Conservation (phyloP, 92 coral and sea anemone genomes). For the Actinostola sp. region DNA sequence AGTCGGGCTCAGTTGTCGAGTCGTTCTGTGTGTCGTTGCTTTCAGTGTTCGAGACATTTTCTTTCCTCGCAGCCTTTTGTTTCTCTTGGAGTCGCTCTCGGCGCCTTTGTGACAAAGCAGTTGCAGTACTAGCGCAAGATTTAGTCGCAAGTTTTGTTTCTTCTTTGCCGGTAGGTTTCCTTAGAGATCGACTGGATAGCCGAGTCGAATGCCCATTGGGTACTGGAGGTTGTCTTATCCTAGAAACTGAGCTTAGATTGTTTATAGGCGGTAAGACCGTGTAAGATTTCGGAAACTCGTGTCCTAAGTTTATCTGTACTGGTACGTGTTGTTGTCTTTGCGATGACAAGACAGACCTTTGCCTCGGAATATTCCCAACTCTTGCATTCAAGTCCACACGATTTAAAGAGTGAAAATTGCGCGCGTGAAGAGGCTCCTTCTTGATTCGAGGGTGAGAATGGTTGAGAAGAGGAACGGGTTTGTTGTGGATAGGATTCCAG, state of each 20-base stretch:
- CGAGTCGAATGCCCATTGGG: background rate
- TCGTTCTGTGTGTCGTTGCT: background rate
- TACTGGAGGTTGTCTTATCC: background rate
- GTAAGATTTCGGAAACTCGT: conserved; percentile 74
- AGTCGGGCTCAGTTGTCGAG: background rate
- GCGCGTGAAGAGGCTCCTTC: conserved; percentile 36
- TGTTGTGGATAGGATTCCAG: conserved; percentile 25
- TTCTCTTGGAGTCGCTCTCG: conserved; percentile 23
- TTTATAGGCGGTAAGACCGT: conserved; percentile 82
- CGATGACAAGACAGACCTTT: conserved; percentile 22
- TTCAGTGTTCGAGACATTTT: background rate
- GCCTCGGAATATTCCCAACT: conserved; percentile 5
- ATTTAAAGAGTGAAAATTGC: conserved; percentile 32
- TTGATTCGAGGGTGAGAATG: conserved; percentile 31
- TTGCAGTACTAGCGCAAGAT: conserved; percentile 4
- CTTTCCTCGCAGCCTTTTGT: conserved; percentile 7
- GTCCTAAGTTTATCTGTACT: conserved; percentile 54
- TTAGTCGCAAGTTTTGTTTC: conserved; percentile 11
- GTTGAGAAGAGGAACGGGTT: background rate
- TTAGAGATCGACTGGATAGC: background rate
- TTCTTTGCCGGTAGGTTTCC: conserved; percentile 9
- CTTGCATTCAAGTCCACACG: conserved; percentile 22
- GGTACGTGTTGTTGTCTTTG: conserved; percentile 29
- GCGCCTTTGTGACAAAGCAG: conserved; percentile 19
- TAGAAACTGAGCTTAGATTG: conserved; percentile 6